Base-by-base conservation (phyloP, 1,140 invertebrate species). In the Pantala flavescens region DNA sequence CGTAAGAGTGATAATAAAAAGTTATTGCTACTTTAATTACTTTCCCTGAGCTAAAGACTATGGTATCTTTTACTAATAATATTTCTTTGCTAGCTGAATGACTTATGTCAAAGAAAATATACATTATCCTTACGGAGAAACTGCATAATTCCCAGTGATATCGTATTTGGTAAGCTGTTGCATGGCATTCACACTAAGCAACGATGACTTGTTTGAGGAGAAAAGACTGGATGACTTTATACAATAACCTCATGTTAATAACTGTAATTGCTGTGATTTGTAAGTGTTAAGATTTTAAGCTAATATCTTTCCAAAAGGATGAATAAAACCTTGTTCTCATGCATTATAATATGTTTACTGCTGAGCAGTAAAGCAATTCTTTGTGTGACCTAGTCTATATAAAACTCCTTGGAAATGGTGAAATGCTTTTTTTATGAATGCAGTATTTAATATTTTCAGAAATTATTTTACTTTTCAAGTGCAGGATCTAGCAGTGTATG, bases 141-240 rank as follows among this genome's bases (percentile, higher is more conserved):
- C n/a, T 63, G 49, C 49, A 63, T 63, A 16, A 63, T 63, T 63
- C 49, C 49, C 49, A 63, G 49, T 63, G 49, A 63, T 63, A 63
- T 63, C 28, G 28, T 63, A 63, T 19, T 63, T 21, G n/a, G 49
- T 63, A 63, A 63, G 49, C 49, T 63, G 49, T 63, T 63, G 49
- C 49, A 63, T 63, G 49, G 49, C 49, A 63, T 63, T 63, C 1
- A 63, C 2, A 63, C n/a, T 63, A 63, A 63, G 49, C 49, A 63
- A 63, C 49, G 49, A 63, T 19, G 49, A 63, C 49, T 63, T 63
- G 49, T 19, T 19, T 21, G 12, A 63, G 49, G 49, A 63, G 49
- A 63, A 63, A 63, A 63, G 49, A 63, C 49, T 63, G 49, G 49
- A 63, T 63, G 49, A 63, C 49, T 63, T 63, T 63, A 63, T 63